Percentiles rank a stretch among this genome's conserved stretches.
phyloP scores from a whole-genome alignment of 2,888 invertebrate species.

The Pelosia muscerda region DNA sequence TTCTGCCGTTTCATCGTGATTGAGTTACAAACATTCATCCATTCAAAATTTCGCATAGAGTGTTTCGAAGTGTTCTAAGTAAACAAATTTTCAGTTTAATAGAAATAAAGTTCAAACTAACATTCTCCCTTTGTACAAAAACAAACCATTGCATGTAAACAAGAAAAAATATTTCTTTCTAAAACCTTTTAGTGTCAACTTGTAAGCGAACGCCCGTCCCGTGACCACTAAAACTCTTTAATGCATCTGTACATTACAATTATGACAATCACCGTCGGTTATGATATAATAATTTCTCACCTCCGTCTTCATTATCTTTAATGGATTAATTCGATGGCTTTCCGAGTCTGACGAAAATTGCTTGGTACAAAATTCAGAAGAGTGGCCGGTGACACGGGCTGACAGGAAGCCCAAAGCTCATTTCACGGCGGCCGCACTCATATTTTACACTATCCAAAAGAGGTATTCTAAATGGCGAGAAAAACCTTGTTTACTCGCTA shows the following conservation, averaged over 20 bases:
- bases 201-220: conserved; percentile 13
- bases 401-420: conserved; percentile 73
- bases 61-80: too few relatives aligned
- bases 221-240: conserved; percentile 13
- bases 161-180: background rate
- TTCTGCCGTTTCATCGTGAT: background rate
- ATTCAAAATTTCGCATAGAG: background rate
- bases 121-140: background rate
- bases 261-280: conserved; percentile 32
- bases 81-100: background rate
- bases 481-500: conserved; percentile 48
- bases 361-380: conserved; percentile 60
- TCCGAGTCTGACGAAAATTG: conserved; percentile 44
- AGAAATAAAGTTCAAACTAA: background rate
- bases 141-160: background rate
- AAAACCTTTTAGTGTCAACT: conserved; percentile 3
- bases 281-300: conserved; percentile 36
- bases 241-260: conserved; percentile 27
- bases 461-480: conserved; percentile 58
- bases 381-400: conserved; percentile 61
- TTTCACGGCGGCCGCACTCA: conserved; percentile 80
- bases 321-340: conserved; percentile 39
- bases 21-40: background rate
- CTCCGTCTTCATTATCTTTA: conserved; percentile 40
- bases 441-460: conserved; percentile 79